phyloP scores from a whole-genome alignment of 2,888 invertebrate species.

The Drepana falcataria region DNA sequence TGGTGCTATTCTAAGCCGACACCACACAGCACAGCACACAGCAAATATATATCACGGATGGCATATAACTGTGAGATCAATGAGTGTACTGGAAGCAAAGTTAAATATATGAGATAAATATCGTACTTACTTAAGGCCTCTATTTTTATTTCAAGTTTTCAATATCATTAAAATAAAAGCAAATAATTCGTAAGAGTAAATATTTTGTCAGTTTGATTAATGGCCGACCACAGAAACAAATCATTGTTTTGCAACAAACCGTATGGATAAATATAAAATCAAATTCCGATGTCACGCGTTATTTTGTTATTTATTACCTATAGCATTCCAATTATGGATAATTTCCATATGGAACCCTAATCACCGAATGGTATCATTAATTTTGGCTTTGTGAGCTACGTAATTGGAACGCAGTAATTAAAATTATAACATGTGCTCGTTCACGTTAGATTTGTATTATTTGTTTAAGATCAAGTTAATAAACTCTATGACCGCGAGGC shows the following conservation, averaged over 20 bases:
- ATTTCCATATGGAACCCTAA: slow-evolving; percentile 44
- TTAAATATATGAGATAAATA: no score
- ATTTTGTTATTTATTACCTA: slow-evolving; percentile 33
- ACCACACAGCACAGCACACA: no score
- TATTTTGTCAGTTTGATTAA: not conserved
- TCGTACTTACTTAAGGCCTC: no score
- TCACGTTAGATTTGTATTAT: no score
- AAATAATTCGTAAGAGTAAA: not conserved
- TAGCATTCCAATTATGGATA: slow-evolving; percentile 31
- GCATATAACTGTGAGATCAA: no score
- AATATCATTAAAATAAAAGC: not conserved
- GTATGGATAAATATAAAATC: slow-evolving; percentile 6
- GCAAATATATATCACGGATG: no score
- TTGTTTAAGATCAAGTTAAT: no score
- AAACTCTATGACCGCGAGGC: no score
- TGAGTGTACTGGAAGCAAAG: no score
- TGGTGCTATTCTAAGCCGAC: no score
- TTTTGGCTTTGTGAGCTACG: slow-evolving; percentile 35
- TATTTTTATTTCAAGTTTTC: no score
- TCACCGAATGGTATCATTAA: slow-evolving; percentile 46
- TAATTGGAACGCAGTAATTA: slow-evolving; percentile 34
- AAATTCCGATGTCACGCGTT: slow-evolving; percentile 18
- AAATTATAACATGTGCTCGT: slow-evolving; percentile 20
- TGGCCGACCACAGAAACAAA: not conserved
- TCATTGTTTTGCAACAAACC: not conserved